A percentile compares a stretch with the other conserved stretches of the same genome.
These are phyloP conservation scores for Emberiza fucata DNA, from an alignment of 2,113 vertebrate species.

Conservation along the genomic window DNA sequence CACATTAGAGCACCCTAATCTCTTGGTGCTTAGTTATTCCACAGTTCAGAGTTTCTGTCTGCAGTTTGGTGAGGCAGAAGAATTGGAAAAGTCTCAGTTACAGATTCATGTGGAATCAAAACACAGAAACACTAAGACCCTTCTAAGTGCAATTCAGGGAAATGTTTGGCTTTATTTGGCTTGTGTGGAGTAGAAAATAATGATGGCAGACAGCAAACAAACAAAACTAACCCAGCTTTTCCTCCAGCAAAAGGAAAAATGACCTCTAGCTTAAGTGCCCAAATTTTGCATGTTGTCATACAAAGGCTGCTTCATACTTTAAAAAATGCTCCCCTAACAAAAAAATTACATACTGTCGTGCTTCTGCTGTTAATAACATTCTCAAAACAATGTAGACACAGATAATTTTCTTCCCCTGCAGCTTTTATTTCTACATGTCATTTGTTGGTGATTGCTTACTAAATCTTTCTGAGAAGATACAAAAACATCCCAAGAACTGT, in stretches of 20 bases:
- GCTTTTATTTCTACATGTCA: neutral
- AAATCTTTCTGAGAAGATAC: neutral
- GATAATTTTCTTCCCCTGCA: neutral
- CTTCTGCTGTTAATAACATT: neutral
- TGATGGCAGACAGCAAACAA: neutral
- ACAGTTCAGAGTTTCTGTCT: neutral
- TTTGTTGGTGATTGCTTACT: neutral
- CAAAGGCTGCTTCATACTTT: neutral
- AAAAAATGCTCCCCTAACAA: neutral
- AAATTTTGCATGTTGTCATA: neutral
- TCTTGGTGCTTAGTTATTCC: neutral
- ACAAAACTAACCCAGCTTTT: neutral
- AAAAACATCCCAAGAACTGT: neutral
- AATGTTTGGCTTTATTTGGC: neutral
- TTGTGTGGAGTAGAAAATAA: neutral
- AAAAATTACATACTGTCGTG: neutral
- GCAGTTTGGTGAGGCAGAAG: neutral
- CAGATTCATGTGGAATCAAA: neutral
- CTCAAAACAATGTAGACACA: neutral
- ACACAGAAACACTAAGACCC: neutral
- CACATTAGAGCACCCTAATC: neutral
- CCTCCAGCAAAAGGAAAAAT: neutral
- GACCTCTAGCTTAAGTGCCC: neutral
- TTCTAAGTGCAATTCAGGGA: neutral
- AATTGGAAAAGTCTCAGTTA: neutral